Percentiles rank a stretch among this genome's conserved stretches.
Conservation (phyloP, 2,888 invertebrate genomes). For the Erebia epiphron region DNA sequence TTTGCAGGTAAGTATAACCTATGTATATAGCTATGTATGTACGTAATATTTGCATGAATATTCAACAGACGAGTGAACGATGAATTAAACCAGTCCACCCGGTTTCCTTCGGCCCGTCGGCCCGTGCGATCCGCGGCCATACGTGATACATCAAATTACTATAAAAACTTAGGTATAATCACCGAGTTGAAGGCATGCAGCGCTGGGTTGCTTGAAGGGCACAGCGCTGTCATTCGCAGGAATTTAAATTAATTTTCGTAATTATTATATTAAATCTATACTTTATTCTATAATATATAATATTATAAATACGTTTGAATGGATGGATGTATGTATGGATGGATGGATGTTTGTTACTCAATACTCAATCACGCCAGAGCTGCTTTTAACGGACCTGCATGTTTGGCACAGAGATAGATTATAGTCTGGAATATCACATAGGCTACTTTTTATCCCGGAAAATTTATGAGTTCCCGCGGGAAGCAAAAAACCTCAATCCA, state of each 20-base stretch:
- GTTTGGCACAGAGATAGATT: too few species aligned
- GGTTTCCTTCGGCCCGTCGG: not conserved
- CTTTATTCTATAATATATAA: too few species aligned
- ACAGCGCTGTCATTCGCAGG: not conserved
- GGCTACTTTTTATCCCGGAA: too few species aligned
- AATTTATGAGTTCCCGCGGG: too few species aligned
- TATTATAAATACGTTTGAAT: too few species aligned
- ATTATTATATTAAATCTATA: too few species aligned
- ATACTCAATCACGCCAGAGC: too few species aligned
- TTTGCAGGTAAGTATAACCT: not conserved
- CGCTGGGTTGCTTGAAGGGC: not conserved
- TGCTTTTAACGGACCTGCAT: too few species aligned
- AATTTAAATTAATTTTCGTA: not conserved
- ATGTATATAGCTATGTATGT: not conserved
- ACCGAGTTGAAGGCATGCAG: not conserved
- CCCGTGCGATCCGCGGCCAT: not conserved
- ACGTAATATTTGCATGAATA: conserved; percentile 4
- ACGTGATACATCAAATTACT: not conserved
- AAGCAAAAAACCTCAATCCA: too few species aligned
- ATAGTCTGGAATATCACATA: too few species aligned
- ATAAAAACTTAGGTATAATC: not conserved
- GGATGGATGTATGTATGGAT: too few species aligned
- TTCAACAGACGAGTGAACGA: not conserved
- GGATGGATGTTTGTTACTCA: too few species aligned
- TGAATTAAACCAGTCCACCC: not conserved